Evolutionary conservation across 2,113 vertebrate genomes (phyloP), one percentile per base, ranked within the genome.

Genomic region (Choloepus hoffmanni): DNA sequence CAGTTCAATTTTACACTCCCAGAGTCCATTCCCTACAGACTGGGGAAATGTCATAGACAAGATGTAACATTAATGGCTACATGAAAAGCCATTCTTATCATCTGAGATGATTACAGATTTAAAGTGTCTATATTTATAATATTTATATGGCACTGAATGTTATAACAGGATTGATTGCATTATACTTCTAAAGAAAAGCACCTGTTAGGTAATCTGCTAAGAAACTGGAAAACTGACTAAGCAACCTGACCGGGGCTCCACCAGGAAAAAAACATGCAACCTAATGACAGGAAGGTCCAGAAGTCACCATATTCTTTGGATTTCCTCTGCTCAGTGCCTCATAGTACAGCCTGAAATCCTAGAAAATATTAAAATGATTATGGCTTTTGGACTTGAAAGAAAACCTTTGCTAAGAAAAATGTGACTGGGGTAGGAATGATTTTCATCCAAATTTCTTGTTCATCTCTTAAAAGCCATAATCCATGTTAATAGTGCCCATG

Each of bases 161-260:
- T 45, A 33, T 53, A 70, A 65, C 24, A 81, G 45, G 4, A 62
- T 45, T 23, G 45, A 67, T 5, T 40, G 8, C 12, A 33, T 23
- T 73, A 1, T 62, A 82, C 33, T 76, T 84, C 50, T 95, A 53
- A 86, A 87, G 60, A 92, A 95, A 89, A 93, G 21, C 50, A 10
- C 3, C 53, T 40, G 55, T 28, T 92, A 72, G 5, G 81, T 78
- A 89, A 79, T 74, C 55, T 78, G 45, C 53, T 67, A 93, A 86
- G 85, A 88, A 97, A 74, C 2, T 82, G 24, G n/a, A 89, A 81
- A 79, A 72, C 7, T 74, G 55, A 36, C 58, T 48, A 24, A 96
- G 88, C 6, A 50, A 63, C 28, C 67, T 89, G 62, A 91, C 19
- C 48, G 87, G 76, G 48, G 21, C 24, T 90, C n/a, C 33, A 48